A percentile compares a stretch with the other conserved stretches of the same genome.
Conservation (phyloP, 2,797 vertebrate species). For the Takifugu ocellatus region DNA sequence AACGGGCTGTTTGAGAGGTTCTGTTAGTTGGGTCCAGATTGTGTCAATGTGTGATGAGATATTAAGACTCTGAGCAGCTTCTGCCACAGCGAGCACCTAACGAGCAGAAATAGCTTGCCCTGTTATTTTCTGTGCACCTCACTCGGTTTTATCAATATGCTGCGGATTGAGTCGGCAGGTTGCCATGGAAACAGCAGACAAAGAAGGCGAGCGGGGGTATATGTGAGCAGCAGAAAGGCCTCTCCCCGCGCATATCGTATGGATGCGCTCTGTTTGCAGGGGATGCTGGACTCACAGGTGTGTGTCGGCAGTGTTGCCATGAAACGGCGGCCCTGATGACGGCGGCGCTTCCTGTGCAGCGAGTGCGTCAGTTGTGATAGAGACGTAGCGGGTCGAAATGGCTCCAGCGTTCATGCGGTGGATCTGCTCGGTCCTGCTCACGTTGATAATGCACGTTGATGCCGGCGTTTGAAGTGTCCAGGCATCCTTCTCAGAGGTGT, state of each 20-base stretch:
- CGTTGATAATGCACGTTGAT: no score
- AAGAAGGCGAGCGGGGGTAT: constrained; percentile 41
- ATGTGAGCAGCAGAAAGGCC: constrained; percentile 25
- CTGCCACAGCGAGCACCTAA: constrained; percentile 55
- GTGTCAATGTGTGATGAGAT: neutral
- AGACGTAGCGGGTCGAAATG: no score
- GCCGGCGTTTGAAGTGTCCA: no score
- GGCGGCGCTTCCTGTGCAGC: no score
- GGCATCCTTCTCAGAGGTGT: no score
- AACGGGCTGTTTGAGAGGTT: neutral
- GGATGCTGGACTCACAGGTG: neutral
- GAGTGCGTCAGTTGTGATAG: no score
- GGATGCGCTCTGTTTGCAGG: constrained; percentile 12
- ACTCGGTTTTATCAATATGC: constrained; percentile 47
- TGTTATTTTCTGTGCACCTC: constrained; percentile 39
- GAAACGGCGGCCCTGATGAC: neutral
- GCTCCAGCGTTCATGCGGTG: no score
- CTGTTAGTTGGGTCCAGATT: constrained; percentile 3
- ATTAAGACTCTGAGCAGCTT: constrained; percentile 25
- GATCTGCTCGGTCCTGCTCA: no score
- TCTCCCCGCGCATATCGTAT: constrained; percentile 26
- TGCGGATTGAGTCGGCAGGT: constrained; percentile 54
- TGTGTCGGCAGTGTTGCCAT: neutral
- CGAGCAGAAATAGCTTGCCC: constrained; percentile 58
- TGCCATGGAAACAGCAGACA: constrained; percentile 74